phyloP scores from a whole-genome alignment of 2,113 vertebrate species.

The Engystomops pustulosus region DNA sequence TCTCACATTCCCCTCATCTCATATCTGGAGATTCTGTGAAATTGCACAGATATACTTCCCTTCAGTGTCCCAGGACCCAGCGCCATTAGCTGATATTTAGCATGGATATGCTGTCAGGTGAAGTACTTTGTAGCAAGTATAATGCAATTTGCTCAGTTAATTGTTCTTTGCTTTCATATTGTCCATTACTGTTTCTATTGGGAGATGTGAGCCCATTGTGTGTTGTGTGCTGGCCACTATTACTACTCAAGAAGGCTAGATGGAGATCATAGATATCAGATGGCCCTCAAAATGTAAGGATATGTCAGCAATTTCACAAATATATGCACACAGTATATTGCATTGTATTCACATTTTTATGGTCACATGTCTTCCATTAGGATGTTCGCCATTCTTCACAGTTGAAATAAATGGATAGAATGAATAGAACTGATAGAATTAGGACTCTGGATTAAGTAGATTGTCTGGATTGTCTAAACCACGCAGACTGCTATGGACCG shows the following conservation, averaged over 20 bases:
- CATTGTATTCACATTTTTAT: no score
- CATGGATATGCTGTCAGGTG: slow-evolving; percentile 66
- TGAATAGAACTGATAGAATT: no score
- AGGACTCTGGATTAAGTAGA: no score
- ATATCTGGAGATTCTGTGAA: slow-evolving; percentile 44
- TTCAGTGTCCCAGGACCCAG: slow-evolving; percentile 67
- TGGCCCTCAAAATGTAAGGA: neutral
- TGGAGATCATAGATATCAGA: neutral
- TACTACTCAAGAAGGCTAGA: neutral
- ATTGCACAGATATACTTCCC: slow-evolving; percentile 70
- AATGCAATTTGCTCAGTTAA: slow-evolving; percentile 43
- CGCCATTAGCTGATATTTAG: slow-evolving; percentile 65
- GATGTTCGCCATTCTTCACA: no score
- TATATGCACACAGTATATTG: no score
- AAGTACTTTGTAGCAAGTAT: slow-evolving; percentile 41
- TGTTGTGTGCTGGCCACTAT: neutral
- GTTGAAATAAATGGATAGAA: no score
- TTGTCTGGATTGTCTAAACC: no score
- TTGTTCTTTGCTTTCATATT: slow-evolving; percentile 54
- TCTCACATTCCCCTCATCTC: slow-evolving; percentile 12
- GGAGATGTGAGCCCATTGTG: neutral
- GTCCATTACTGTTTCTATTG: slow-evolving; percentile 53
- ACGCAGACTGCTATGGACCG: no score
- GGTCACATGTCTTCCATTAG: no score
- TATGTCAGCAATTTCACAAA: no score